A percentile compares a stretch with the other conserved stretches of the same genome.
Evolutionary conservation across 23 tunicate genomes (phyloP).

Genomic region (Trididemnum miniatum): DNA sequence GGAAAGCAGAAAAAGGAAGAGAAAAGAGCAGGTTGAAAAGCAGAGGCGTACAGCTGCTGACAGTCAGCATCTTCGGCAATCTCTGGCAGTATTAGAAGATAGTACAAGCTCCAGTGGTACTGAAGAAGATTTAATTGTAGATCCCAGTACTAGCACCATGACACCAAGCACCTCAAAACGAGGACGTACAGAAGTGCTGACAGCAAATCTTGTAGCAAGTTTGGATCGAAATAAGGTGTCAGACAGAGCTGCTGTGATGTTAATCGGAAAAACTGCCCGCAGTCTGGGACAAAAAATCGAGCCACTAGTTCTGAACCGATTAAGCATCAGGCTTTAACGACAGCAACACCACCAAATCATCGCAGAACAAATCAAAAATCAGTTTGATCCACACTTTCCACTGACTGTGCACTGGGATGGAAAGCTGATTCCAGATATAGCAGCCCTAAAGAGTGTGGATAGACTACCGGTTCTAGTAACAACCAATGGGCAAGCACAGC

Average conservation of each 20-base stretch:
- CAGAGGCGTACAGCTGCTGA: too few relatives aligned
- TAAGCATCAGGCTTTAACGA: constrained; percentile 17
- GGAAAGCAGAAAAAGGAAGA: too few relatives aligned
- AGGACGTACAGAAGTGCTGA: constrained; percentile 19
- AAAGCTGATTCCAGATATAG: constrained; percentile 13
- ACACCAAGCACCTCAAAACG: constrained; percentile 10
- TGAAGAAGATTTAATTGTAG: too few relatives aligned
- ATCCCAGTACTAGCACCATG: too few relatives aligned
- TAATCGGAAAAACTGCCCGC: constrained; percentile 28
- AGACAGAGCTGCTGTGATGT: constrained; percentile 29
- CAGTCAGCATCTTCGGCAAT: constrained; percentile 3
- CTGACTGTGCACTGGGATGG: constrained; percentile 24
- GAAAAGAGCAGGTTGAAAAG: too few relatives aligned
- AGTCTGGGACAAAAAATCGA: constrained; percentile 32
- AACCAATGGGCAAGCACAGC: constrained; percentile 15
- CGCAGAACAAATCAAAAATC: not conserved
- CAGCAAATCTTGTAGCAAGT: constrained; percentile 25
- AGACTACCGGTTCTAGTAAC: constrained; percentile 25
- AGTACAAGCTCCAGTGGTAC: constrained; percentile 12
- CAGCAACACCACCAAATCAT: constrained; percentile 14
- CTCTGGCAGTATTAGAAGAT: constrained; percentile 10
- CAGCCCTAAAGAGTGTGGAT: constrained; percentile 4
- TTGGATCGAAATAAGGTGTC: constrained; percentile 26
- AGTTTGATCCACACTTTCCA: constrained; percentile 31
- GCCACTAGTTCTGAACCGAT: constrained; percentile 19